phyloP scores from a whole-genome alignment of 2,113 vertebrate genomes.

The Serinus canaria region DNA sequence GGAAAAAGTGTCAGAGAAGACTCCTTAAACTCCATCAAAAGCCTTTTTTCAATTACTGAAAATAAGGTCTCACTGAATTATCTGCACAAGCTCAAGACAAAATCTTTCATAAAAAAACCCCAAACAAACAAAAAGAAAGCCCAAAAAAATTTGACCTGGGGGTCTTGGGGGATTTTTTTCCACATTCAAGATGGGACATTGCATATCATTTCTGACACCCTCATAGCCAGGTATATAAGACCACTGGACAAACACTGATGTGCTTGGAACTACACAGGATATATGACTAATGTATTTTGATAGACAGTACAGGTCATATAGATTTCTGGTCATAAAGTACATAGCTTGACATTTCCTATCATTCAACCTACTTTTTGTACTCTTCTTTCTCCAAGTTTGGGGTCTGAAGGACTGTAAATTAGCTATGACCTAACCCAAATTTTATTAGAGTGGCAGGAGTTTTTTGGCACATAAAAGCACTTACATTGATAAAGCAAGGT shows the following conservation, averaged over 20 bases:
- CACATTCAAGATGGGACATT: not conserved
- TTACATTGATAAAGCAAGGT: not conserved
- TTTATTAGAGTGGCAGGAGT: fast-evolving
- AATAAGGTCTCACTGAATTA: not conserved
- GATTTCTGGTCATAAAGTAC: not conserved
- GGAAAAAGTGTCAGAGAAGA: not conserved
- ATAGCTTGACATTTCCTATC: not conserved
- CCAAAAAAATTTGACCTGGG: not conserved
- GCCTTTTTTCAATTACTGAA: not conserved
- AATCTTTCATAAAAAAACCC: not conserved
- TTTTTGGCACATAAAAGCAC: not conserved
- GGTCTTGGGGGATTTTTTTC: not conserved
- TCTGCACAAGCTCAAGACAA: not conserved
- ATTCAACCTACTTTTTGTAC: not conserved
- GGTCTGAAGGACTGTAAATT: not conserved
- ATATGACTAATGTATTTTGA: not conserved
- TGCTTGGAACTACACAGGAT: not conserved
- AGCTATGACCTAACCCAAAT: not conserved
- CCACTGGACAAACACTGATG: not conserved
- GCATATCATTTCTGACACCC: not conserved
- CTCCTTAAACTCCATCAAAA: not conserved
- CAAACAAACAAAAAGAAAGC: no score
- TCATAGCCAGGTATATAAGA: not conserved
- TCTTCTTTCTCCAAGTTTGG: not conserved
- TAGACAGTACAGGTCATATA: not conserved